phyloP scores from a whole-genome alignment of 2,113 vertebrate genomes.

The Zosterops borbonicus region DNA sequence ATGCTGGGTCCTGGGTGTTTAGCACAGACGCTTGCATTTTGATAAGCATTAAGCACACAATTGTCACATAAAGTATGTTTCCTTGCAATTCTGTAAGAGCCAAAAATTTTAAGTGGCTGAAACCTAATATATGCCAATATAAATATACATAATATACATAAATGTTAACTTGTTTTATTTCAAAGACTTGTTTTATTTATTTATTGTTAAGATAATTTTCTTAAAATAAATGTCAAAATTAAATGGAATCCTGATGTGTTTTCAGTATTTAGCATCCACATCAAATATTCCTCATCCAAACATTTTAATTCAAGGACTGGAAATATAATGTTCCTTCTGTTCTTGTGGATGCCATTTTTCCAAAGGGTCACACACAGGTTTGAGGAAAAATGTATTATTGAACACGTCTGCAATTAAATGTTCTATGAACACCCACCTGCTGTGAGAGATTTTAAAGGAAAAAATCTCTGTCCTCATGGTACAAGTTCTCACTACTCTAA shows the following conservation, averaged over 20 bases:
- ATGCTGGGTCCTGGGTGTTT: neutral
- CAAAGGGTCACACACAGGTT: neutral
- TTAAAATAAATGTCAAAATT: slow-evolving; percentile 9
- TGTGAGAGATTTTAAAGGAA: neutral
- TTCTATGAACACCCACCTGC: neutral
- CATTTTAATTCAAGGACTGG: neutral
- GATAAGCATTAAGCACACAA: neutral
- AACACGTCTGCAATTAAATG: slow-evolving; percentile 40
- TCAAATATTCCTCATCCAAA: neutral
- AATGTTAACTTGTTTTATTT: slow-evolving; percentile 10
- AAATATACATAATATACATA: neutral
- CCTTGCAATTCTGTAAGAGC: neutral
- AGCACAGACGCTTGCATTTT: neutral
- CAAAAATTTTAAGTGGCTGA: neutral
- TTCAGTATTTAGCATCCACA: neutral
- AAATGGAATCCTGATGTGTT: neutral
- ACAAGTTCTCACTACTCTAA: neutral
- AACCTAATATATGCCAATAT: neutral
- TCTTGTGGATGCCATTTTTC: neutral
- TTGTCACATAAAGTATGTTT: neutral
- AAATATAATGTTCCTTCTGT: neutral
- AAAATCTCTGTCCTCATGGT: neutral
- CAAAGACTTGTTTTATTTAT: neutral
- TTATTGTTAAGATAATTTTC: neutral
- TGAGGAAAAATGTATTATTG: slow-evolving; percentile 23